These are phyloP conservation scores for Macaria liturata DNA, from an alignment of 2,888 invertebrate genomes.

Conservation along the genomic window DNA sequence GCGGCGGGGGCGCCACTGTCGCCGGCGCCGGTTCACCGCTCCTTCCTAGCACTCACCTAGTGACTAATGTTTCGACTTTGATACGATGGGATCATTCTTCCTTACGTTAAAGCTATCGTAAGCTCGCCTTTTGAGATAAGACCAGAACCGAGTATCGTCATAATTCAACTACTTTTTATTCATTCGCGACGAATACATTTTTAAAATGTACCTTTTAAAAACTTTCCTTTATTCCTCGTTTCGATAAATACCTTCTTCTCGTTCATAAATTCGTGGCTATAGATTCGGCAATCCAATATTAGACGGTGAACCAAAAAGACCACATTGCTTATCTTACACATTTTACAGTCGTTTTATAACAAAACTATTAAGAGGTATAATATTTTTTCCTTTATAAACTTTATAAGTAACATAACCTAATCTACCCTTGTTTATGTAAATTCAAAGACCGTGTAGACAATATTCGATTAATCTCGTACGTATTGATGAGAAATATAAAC, in stretches of 20 bases:
- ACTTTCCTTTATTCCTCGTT: slow-evolving; percentile 1
- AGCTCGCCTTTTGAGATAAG: slow-evolving; percentile 29
- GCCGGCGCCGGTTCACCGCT: slow-evolving; percentile 30
- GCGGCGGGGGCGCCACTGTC: neutral
- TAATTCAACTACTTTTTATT: slow-evolving; percentile 14
- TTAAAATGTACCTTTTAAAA: slow-evolving; percentile 21
- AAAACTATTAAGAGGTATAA: slow-evolving; percentile 64
- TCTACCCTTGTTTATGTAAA: slow-evolving; percentile 54
- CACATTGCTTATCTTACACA: slow-evolving; percentile 52
- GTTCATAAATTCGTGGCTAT: slow-evolving; percentile 27
- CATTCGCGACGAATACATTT: slow-evolving; percentile 24
- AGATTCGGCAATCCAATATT: slow-evolving; percentile 22
- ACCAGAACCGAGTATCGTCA: slow-evolving; percentile 14
- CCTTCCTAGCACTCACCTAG: slow-evolving; percentile 61
- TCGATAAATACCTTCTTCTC: slow-evolving; percentile 14
- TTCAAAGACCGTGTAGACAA: slow-evolving; percentile 50
- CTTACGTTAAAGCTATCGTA: slow-evolving; percentile 68
- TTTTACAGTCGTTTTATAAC: slow-evolving; percentile 54
- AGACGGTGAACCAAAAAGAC: slow-evolving; percentile 44
- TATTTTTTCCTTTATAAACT: slow-evolving; percentile 44
- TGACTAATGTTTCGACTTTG: slow-evolving; percentile 67
- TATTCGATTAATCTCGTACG: slow-evolving; percentile 59
- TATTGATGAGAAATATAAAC: slow-evolving; percentile 52
- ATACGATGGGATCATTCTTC: slow-evolving; percentile 71
- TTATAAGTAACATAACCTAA: slow-evolving; percentile 50